Evolutionary conservation across 2,113 vertebrate genomes (phyloP), one percentile per base, ranked within the genome.

Genomic region (Bagarius yarrelli): DNA sequence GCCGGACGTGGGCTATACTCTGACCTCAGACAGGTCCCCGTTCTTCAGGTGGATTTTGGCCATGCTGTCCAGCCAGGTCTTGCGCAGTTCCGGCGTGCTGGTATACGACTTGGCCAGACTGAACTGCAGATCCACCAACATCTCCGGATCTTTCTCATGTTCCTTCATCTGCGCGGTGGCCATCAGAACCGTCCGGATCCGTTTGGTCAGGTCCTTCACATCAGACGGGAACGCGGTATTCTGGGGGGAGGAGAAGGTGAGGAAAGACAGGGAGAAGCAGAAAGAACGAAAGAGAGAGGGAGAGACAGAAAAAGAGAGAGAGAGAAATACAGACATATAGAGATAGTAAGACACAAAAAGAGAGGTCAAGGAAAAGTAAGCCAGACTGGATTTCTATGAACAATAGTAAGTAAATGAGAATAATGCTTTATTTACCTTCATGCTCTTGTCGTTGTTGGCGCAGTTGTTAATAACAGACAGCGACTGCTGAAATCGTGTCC

Each of bases 141-240:
- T 98, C 91, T 99, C 98, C 0, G 97, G 97, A 87, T 99, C 98
- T 4, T 95, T 95, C 87, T 98, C 97, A 0, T 99, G 98, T 83
- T 99, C 98, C 90, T 99, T 99, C 98, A 99, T 99, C 90, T 99
- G 98, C 78, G 96, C 97, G 0, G 98, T 99, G 88, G 97, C 98
- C 98, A 99, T 99, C 81, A 99, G 93, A 13, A 99, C 98, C 0
- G 98, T 99, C 52, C 97, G 93, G 88, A 99, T 99, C 44, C 97
- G 93, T 85, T 99, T 99, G 16, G 95, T 99, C 84, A 99, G 89
- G 91, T 99, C 98, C 87, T 99, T 99, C 44, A 99, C 97, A 0
- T 99, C 97, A 0, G 95, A 96, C 0, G 97, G 95, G 81, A 99
- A 99, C 0, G 93, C 96, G 0, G 97, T 99, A 84, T 98, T 94